These are phyloP conservation scores for Papilio polytes DNA, from an alignment of 1,140 invertebrate species.

Conservation along the genomic window DNA sequence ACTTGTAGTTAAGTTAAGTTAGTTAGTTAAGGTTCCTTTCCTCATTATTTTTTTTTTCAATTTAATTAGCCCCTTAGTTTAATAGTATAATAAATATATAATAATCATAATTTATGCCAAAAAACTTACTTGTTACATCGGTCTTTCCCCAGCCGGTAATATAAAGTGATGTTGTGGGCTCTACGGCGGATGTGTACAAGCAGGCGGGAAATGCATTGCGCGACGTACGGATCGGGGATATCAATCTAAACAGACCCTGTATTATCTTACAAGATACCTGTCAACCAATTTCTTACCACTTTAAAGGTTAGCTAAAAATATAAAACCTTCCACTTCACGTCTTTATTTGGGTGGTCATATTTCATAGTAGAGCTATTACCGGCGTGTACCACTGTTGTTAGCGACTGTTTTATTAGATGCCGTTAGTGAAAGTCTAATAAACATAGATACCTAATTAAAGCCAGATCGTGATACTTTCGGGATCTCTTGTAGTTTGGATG, in stretches of 20 bases:
- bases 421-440: too few relatives aligned
- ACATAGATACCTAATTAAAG: conserved; percentile 9
- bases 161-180: neutral
- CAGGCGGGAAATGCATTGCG: neutral
- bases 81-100: too few relatives aligned
- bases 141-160: conserved; percentile 14
- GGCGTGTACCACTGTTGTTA: too few relatives aligned
- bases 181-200: neutral
- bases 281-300: neutral
- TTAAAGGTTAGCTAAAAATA: neutral
- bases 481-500: conserved; percentile 1
- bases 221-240: neutral
- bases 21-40: too few relatives aligned
- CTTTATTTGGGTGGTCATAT: too few relatives aligned
- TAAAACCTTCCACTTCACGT: neutral
- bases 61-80: too few relatives aligned
- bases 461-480: conserved; percentile 20
- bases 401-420: too few relatives aligned
- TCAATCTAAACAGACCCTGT: neutral
- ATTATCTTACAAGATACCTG: neutral
- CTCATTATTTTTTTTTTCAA: too few relatives aligned
- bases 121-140: conserved; percentile 23
- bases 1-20: too few relatives aligned
- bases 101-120: neutral
- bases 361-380: too few relatives aligned